Conservation (phyloP, 1,140 invertebrate genomes). For the Ceratina australensis region DNA sequence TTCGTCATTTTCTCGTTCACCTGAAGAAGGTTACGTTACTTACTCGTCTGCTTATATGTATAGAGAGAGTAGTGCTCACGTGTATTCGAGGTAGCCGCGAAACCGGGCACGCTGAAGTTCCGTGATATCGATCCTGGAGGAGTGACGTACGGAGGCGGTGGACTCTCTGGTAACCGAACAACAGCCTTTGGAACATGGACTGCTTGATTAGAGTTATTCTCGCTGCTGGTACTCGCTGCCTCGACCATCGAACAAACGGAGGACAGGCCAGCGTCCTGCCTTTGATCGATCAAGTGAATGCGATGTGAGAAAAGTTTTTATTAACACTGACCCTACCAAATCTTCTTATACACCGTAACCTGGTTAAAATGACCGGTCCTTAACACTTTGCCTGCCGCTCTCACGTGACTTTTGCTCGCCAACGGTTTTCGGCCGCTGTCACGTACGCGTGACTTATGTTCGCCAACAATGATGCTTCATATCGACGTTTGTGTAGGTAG, state of each 20-base stretch:
- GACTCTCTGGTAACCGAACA: constrained; percentile 68
- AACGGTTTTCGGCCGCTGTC: too few species aligned
- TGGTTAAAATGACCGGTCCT: too few species aligned
- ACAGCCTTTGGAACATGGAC: background rate
- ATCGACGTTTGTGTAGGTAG: too few species aligned
- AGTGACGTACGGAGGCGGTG: constrained; percentile 75
- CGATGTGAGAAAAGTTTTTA: background rate
- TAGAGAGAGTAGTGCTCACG: constrained; percentile 40
- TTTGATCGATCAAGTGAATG: background rate
- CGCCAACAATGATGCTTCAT: too few species aligned
- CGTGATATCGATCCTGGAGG: constrained; percentile 68
- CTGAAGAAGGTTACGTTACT: background rate
- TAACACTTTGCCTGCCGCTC: too few species aligned
- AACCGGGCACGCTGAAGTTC: constrained; percentile 51
- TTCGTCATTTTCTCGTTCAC: background rate
- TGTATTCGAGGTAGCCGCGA: constrained; percentile 39
- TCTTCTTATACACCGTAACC: too few species aligned
- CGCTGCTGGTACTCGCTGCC: constrained; percentile 31
- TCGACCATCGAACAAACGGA: constrained; percentile 50
- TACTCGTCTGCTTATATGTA: too few species aligned
- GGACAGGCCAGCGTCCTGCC: constrained; percentile 21
- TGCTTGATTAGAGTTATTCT: constrained; percentile 9
- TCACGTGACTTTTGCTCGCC: too few species aligned
- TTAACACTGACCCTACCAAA: too few species aligned
- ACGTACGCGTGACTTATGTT: too few species aligned